phyloP scores from a whole-genome alignment of 2,113 vertebrate species.

The Scatophagus argus region DNA sequence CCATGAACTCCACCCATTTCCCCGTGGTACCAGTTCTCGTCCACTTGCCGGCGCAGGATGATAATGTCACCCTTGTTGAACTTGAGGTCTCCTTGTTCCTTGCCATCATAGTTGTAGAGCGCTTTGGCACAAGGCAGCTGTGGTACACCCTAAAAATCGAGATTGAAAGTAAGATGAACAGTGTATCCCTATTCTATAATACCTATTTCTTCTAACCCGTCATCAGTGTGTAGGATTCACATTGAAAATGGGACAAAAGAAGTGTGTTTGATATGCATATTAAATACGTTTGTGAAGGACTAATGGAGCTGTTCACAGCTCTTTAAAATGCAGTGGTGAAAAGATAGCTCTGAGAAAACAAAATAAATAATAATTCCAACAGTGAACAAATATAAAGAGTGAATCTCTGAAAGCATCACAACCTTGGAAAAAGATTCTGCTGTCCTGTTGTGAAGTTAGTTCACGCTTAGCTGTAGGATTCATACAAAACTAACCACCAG shows the following conservation, averaged over 20 bases:
- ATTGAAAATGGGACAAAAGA: neutral
- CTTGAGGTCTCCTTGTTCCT: slow-evolving; percentile 97
- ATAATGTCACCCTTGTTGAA: slow-evolving; percentile 98
- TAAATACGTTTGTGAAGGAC: neutral
- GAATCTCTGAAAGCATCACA: neutral
- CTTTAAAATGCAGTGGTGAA: neutral
- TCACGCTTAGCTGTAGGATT: slow-evolving; percentile 24
- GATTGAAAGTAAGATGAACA: neutral
- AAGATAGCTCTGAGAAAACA: neutral
- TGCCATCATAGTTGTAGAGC: slow-evolving; percentile 98
- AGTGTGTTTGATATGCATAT: neutral
- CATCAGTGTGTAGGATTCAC: neutral
- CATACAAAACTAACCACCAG: slow-evolving; percentile 57
- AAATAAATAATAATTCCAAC: neutral
- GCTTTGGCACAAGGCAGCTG: slow-evolving; percentile 99
- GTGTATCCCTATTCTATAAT: neutral
- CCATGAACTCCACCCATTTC: slow-evolving; percentile 96
- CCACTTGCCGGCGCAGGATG: slow-evolving; percentile 96
- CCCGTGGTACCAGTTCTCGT: slow-evolving; percentile 99
- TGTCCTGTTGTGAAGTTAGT: slow-evolving; percentile 9
- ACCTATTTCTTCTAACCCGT: neutral
- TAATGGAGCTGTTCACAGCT: neutral
- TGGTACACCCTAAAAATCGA: slow-evolving; percentile 87
- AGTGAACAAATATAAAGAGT: neutral
- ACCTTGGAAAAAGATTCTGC: neutral